A percentile compares a stretch with the other conserved stretches of the same genome.
Conservation (phyloP, 1,140 invertebrate species). For the Magallana gigas region DNA sequence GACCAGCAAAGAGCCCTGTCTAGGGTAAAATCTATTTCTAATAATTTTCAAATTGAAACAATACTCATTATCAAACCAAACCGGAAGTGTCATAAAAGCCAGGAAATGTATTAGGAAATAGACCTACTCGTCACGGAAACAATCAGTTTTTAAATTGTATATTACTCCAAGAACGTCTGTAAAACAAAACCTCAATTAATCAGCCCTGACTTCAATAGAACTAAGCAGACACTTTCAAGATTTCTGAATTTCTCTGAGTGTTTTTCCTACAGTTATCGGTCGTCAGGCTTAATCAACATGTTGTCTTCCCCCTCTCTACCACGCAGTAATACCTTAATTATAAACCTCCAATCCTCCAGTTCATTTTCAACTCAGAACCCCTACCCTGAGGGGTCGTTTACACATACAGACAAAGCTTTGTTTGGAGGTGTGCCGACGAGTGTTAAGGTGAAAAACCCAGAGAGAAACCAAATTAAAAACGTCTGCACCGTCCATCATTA, state of each 20-base stretch:
- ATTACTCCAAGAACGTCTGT: not conserved
- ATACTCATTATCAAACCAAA: not conserved
- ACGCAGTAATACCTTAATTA: slow-evolving; percentile 6
- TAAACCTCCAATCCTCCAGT: not conserved
- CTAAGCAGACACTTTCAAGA: not conserved
- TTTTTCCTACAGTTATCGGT: not conserved
- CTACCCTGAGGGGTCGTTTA: not conserved
- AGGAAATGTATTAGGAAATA: slow-evolving; percentile 20
- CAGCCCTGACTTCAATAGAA: not conserved
- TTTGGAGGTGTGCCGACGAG: slow-evolving; percentile 17
- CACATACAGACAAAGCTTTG: not conserved
- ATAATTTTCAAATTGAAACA: slow-evolving; percentile 10
- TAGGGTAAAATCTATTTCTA: slow-evolving; percentile 5
- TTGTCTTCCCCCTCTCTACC: not conserved
- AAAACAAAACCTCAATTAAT: not conserved
- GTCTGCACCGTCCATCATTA: not conserved
- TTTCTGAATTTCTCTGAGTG: not conserved
- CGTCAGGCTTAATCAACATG: slow-evolving; percentile 18
- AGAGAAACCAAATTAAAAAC: slow-evolving; percentile 22
- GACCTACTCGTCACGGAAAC: slow-evolving; percentile 8
- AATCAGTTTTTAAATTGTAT: slow-evolving; percentile 19
- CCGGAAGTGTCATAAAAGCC: slow-evolving; percentile 26
- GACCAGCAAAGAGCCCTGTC: slow-evolving; percentile 17
- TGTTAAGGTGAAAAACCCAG: not conserved
- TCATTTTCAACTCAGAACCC: not conserved